Percentiles rank a stretch among this genome's conserved stretches.
Conservation (phyloP, 2,888 invertebrate genomes). For the Euplagia quadripunctaria region DNA sequence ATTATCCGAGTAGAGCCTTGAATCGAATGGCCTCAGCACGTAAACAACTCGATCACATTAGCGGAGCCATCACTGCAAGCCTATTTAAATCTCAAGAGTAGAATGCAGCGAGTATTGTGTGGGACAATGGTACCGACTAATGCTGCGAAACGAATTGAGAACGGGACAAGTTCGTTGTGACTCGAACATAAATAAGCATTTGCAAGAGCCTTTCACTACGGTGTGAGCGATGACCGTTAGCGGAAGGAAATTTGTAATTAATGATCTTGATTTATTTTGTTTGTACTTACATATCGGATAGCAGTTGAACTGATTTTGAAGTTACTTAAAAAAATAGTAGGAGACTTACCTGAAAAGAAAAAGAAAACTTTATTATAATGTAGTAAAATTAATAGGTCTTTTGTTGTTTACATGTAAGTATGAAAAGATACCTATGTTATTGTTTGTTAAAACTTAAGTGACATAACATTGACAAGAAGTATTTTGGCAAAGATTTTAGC, state of each 20-base stretch:
- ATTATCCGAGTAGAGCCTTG: neutral
- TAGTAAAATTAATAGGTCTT: neutral
- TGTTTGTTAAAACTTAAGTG: too few relatives aligned
- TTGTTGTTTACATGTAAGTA: too few relatives aligned
- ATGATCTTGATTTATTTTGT: conserved; percentile 23
- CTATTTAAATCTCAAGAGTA: conserved; percentile 71
- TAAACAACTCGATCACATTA: conserved; percentile 64
- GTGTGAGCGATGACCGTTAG: conserved; percentile 52
- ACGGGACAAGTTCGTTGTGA: conserved; percentile 79
- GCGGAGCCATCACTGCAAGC: conserved; percentile 61
- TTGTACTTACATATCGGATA: conserved; percentile 27
- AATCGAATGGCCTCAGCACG: conserved; percentile 32
- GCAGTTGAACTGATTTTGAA: conserved; percentile 13
- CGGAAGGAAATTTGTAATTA: conserved; percentile 38
- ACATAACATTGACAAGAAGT: too few relatives aligned
- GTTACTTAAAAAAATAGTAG: neutral
- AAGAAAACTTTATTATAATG: neutral
- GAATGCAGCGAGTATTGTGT: conserved; percentile 68
- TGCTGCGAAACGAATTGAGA: conserved; percentile 81
- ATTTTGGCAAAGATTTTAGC: too few relatives aligned
- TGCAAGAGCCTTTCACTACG: conserved; percentile 63
- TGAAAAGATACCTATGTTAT: too few relatives aligned
- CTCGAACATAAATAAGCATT: conserved; percentile 83
- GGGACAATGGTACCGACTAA: conserved; percentile 76
- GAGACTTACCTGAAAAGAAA: conserved; percentile 52